Percentiles rank a stretch among this genome's conserved stretches.
Conservation (phyloP, 2,113 vertebrate species). For the Corvus moneduloides region DNA sequence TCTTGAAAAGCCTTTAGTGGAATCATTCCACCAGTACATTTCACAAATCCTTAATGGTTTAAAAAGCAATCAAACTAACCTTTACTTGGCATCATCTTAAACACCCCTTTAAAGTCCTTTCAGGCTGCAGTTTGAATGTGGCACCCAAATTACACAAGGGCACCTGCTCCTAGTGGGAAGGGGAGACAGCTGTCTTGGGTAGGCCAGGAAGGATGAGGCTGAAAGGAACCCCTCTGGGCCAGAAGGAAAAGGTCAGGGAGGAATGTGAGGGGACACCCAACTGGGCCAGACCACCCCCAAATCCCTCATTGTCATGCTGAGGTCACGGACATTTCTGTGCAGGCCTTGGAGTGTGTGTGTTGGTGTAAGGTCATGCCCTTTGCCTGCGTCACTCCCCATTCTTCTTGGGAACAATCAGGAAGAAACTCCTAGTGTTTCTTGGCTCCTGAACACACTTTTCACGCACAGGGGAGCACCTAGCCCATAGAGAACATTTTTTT, state of each 20-base stretch:
- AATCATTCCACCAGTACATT: not conserved
- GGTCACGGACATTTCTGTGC: not conserved
- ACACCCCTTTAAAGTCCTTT: not conserved
- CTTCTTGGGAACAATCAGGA: not conserved
- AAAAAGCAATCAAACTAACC: not conserved
- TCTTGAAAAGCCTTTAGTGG: not conserved
- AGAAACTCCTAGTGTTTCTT: not conserved
- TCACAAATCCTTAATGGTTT: not conserved
- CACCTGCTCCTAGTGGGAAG: not conserved
- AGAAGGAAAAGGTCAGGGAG: not conserved
- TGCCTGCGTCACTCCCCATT: not conserved
- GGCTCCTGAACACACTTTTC: constrained; percentile 20
- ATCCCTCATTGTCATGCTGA: not conserved
- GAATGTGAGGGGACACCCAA: not conserved
- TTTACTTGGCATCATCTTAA: not conserved
- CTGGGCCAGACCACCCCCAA: no score
- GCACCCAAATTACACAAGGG: not conserved
- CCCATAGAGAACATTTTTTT: constrained; percentile 49
- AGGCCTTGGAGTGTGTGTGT: not conserved
- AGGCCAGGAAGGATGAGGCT: not conserved
- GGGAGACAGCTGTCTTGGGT: not conserved
- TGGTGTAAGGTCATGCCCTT: not conserved
- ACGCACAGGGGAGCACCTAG: constrained; percentile 14
- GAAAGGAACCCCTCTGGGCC: not conserved
- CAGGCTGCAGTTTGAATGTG: not conserved